phyloP scores from a whole-genome alignment of 1,140 invertebrate genomes.

The Ceratosolen solmsi region DNA sequence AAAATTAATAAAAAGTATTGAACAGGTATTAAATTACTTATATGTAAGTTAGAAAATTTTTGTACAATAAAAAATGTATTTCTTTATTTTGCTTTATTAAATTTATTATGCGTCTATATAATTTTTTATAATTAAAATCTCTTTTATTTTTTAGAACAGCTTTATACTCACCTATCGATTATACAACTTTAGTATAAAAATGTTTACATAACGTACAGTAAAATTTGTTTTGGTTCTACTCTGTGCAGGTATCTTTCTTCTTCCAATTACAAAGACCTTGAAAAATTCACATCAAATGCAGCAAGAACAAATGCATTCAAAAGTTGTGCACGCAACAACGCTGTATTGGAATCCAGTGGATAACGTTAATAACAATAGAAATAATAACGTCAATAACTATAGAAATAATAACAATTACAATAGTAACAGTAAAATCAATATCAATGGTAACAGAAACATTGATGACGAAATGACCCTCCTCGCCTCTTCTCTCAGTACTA shows the following conservation, averaged over 20 bases:
- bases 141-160: background rate
- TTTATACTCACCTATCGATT: background rate
- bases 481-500: slow-evolving; percentile 63
- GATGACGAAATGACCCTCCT: slow-evolving; percentile 65
- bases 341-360: slow-evolving; percentile 62
- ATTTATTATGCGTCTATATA: no score
- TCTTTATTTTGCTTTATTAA: no score
- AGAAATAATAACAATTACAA: no score
- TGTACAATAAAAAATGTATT: no score
- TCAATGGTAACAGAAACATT: slow-evolving; percentile 51
- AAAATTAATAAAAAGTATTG: no score
- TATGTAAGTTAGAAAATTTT: no score
- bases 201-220: background rate
- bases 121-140: no score
- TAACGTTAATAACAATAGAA: background rate
- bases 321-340: background rate
- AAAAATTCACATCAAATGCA: background rate
- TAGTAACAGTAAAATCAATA: no score
- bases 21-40: no score
- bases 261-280: background rate
- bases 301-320: background rate
- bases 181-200: background rate
- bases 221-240: slow-evolving; percentile 27
- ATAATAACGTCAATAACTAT: no score
- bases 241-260: slow-evolving; percentile 40